These are phyloP conservation scores for Pogonomyrmex californicus DNA, from an alignment of 1,140 invertebrate species.

Conservation along the genomic window DNA sequence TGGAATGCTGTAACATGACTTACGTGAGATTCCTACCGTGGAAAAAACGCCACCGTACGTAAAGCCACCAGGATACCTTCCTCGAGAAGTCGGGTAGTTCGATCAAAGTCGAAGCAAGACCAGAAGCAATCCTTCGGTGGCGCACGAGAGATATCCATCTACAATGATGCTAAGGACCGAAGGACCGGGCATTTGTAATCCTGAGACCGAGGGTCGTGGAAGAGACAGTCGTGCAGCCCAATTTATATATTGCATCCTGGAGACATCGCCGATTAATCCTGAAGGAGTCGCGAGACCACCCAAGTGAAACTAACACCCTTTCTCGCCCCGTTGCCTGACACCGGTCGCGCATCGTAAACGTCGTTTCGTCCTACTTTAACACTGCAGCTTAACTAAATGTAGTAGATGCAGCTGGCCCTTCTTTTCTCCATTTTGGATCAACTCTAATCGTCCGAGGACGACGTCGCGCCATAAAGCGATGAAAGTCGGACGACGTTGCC, in stretches of 20 bases:
- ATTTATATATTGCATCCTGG: slow-evolving; percentile 85
- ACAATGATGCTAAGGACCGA: slow-evolving; percentile 83
- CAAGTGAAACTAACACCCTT: slow-evolving; percentile 85
- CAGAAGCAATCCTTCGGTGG: slow-evolving; percentile 82
- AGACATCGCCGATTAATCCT: slow-evolving; percentile 85
- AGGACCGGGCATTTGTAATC: slow-evolving; percentile 85
- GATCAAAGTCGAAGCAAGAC: slow-evolving; percentile 83
- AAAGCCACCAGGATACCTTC: background rate
- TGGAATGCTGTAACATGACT: slow-evolving; percentile 48
- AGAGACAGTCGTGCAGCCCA: slow-evolving; percentile 77
- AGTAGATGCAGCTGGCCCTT: slow-evolving; percentile 69
- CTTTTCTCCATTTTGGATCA: slow-evolving; percentile 57
- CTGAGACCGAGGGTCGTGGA: slow-evolving; percentile 70
- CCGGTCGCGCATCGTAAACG: slow-evolving; percentile 82
- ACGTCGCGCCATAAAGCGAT: slow-evolving; percentile 24
- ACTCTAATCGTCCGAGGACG: slow-evolving; percentile 60
- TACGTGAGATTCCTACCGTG: slow-evolving; percentile 8
- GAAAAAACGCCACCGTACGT: background rate
- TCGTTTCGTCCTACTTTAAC: slow-evolving; percentile 79
- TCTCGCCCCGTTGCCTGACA: slow-evolving; percentile 79
- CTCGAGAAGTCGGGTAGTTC: slow-evolving; percentile 72
- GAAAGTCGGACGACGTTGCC: background rate
- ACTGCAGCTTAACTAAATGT: slow-evolving; percentile 73
- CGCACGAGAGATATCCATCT: slow-evolving; percentile 84
- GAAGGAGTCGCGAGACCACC: slow-evolving; percentile 84